Evolutionary conservation across 2,888 invertebrate species (phyloP).

Genomic region (Bimastos eiseni): DNA sequence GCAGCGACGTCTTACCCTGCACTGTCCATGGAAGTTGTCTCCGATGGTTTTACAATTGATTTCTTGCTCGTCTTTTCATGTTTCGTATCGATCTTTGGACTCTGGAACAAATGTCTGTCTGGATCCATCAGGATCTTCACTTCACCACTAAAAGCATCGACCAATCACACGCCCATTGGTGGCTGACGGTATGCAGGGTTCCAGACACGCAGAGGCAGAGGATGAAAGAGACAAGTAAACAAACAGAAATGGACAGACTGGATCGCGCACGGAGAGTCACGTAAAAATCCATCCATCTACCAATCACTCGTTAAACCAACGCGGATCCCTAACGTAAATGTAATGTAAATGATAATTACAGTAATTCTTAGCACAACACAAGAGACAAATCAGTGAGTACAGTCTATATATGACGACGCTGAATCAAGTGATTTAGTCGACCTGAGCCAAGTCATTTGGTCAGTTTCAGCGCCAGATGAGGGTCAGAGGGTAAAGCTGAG

Average conservation of each 20-base stretch:
- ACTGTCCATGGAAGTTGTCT: neutral
- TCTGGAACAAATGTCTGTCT: neutral
- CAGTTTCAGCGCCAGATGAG: no score
- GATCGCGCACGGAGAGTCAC: neutral
- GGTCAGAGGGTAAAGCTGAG: no score
- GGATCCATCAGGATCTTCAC: neutral
- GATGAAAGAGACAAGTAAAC: neutral
- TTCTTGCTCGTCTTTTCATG: neutral
- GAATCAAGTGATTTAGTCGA: no score
- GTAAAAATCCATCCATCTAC: neutral
- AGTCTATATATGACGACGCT: no score
- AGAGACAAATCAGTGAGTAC: no score
- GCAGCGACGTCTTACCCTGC: neutral
- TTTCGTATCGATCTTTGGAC: neutral
- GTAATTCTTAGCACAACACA: no score
- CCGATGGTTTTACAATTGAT: neutral
- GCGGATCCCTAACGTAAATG: no score
- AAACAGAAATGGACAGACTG: neutral
- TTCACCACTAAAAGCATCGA: conserved; percentile 13
- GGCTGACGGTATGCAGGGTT: neutral
- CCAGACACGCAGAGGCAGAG: neutral
- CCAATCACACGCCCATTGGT: neutral
- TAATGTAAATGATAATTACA: no score
- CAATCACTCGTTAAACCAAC: no score
- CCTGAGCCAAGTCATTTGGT: no score